Conservation (phyloP, 2,113 vertebrate genomes). For the Ammodramus savannarum region DNA sequence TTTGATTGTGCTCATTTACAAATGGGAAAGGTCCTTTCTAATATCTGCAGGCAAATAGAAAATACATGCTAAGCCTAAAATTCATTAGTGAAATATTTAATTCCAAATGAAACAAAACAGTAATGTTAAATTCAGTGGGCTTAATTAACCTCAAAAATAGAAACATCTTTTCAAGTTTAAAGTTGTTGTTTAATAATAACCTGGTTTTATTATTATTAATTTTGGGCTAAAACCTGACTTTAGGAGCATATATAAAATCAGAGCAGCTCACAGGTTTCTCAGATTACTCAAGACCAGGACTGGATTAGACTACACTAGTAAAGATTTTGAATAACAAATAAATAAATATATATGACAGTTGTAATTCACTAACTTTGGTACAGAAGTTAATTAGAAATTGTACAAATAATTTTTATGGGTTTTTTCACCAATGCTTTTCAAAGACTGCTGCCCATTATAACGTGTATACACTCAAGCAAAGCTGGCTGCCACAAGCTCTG, state of each 20-base stretch:
- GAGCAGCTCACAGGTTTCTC: not conserved
- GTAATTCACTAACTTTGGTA: not conserved
- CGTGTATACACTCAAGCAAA: not conserved
- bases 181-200: not conserved
- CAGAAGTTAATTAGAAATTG: not conserved
- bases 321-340: not conserved
- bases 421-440: not conserved
- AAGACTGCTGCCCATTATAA: not conserved
- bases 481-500: not conserved
- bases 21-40: not conserved
- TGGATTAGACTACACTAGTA: not conserved
- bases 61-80: not conserved
- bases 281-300: not conserved
- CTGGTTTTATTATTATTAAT: not conserved
- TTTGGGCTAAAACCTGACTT: not conserved
- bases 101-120: not conserved
- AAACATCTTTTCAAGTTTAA: not conserved
- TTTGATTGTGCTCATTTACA: not conserved
- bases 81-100: not conserved
- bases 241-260: not conserved
- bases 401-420: not conserved
- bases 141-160: not conserved
- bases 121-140: not conserved
- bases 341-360: not conserved
- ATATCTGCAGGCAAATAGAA: not conserved